phyloP scores from a whole-genome alignment of 2,888 invertebrate species.

The Leptopilina syphax region DNA sequence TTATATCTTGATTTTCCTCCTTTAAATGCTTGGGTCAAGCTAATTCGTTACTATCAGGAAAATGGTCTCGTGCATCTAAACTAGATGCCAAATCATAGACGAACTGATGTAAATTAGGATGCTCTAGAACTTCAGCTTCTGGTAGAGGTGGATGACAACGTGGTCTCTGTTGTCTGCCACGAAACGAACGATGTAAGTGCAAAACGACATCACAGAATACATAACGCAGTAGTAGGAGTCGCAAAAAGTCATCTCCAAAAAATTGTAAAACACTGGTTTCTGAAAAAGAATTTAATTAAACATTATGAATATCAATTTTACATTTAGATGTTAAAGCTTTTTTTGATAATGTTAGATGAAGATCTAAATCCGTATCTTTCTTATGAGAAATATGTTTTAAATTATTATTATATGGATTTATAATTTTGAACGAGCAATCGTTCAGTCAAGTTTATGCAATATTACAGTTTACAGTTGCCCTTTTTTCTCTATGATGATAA shows the following conservation, averaged over 20 bases:
- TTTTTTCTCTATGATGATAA: no score
- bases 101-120: slow-evolving; percentile 87
- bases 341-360: no score
- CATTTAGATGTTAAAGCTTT: no score
- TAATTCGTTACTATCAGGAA: slow-evolving; percentile 81
- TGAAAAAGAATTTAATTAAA: slow-evolving; percentile 53
- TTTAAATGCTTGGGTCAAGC: slow-evolving; percentile 81
- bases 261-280: slow-evolving; percentile 84
- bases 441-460: no score
- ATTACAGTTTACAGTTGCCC: no score
- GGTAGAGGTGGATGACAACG: slow-evolving; percentile 91
- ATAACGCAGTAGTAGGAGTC: slow-evolving; percentile 91
- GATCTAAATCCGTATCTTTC: no score
- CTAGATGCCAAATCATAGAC: slow-evolving; percentile 90
- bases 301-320: no score
- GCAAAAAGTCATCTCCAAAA: slow-evolving; percentile 96
- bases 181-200: slow-evolving; percentile 90
- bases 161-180: slow-evolving; percentile 91
- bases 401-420: no score
- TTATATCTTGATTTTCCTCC: slow-evolving; percentile 73
- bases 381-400: no score
- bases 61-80: slow-evolving; percentile 88
- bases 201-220: slow-evolving; percentile 95
- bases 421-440: no score
- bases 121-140: slow-evolving; percentile 90